A percentile compares a stretch with the other conserved stretches of the same genome.
Conservation (phyloP, 2,888 invertebrate species). For the Yponomeuta malinellus region DNA sequence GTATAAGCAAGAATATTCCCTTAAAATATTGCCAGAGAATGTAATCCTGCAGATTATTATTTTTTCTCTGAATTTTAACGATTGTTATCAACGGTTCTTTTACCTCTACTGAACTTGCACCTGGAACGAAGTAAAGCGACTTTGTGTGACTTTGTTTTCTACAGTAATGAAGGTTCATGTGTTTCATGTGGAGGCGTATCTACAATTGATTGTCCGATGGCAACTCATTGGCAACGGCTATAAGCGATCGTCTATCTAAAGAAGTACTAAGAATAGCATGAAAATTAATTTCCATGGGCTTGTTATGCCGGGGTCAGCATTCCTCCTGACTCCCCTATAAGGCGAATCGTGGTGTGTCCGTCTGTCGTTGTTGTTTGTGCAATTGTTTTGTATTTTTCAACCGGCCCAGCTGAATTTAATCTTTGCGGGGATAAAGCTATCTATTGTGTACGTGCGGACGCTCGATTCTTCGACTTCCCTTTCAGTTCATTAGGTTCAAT, state of each 20-base stretch:
- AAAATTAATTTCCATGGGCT: constrained; percentile 36
- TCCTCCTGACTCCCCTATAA: constrained; percentile 31
- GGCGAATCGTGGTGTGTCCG: constrained; percentile 47
- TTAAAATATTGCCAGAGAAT: no score
- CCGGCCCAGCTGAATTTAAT: constrained; percentile 23
- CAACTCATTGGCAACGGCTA: background rate
- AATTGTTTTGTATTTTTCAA: constrained; percentile 70
- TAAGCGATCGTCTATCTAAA: background rate
- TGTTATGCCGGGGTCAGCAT: constrained; percentile 35
- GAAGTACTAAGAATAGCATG: constrained; percentile 8
- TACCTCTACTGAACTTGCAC: no score
- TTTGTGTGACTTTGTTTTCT: background rate
- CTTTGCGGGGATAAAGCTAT: constrained; percentile 3
- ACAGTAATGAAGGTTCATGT: background rate
- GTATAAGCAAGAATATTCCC: no score
- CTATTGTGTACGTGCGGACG: background rate
- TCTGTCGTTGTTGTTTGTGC: constrained; percentile 49
- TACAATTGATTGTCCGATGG: background rate
- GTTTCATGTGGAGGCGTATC: background rate
- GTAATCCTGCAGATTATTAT: no score
- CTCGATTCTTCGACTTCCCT: background rate
- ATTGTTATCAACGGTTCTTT: no score
- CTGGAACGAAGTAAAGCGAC: no score
- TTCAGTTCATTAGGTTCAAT: background rate
- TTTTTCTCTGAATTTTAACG: no score